Evolutionary conservation across 2,113 vertebrate genomes (phyloP).

Genomic region (Pantherophis guttatus): DNA sequence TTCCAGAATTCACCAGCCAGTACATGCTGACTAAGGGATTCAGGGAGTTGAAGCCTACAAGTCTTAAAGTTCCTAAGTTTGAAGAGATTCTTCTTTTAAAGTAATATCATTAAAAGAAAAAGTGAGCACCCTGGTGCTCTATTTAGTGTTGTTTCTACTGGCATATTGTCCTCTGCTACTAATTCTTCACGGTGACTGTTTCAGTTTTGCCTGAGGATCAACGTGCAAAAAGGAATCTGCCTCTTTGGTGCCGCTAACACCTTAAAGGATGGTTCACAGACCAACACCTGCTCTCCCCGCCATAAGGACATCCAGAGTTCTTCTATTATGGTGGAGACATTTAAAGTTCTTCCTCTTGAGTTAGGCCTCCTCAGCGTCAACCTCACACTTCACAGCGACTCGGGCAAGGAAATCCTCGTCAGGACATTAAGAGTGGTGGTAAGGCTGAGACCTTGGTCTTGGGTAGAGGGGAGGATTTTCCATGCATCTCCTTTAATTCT

Average conservation of each 20-base stretch:
- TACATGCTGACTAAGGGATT: neutral
- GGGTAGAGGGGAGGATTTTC: neutral
- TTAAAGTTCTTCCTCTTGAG: constrained; percentile 82
- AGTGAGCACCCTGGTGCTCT: neutral
- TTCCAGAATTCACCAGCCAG: neutral
- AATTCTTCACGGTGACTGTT: neutral
- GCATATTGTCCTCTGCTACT: neutral
- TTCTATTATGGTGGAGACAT: constrained; percentile 64
- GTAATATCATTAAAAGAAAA: neutral
- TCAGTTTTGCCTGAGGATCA: constrained; percentile 82
- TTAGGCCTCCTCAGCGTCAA: constrained; percentile 79
- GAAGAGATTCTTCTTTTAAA: neutral
- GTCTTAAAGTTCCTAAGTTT: neutral
- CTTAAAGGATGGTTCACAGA: fast-evolving
- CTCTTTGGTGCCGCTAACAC: constrained; percentile 53
- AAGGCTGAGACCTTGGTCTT: constrained; percentile 37
- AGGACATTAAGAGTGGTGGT: constrained; percentile 89
- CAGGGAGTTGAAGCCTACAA: neutral
- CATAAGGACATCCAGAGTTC: constrained; percentile 31
- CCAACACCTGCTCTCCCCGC: constrained; percentile 3
- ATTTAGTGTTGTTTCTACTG: neutral
- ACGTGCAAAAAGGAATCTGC: constrained; percentile 75
- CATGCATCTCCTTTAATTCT: neutral
- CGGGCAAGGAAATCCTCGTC: constrained; percentile 68
- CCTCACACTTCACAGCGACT: constrained; percentile 71